A percentile compares a stretch with the other conserved stretches of the same genome.
phyloP scores from a whole-genome alignment of 1,140 invertebrate species.

The Microplitis demolitor region DNA sequence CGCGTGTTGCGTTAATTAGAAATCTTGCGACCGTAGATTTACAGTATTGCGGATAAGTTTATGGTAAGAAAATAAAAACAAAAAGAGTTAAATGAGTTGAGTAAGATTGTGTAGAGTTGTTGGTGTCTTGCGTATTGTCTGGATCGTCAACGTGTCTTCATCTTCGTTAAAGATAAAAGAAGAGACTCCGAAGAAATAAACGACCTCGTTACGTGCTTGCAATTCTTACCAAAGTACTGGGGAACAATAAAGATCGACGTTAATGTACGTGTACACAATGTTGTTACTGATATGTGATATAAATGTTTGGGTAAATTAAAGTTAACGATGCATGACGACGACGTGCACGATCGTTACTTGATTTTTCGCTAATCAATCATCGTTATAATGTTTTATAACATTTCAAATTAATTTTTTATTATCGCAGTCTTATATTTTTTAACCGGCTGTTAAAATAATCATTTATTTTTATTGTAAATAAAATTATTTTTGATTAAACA shows the following conservation, averaged over 20 bases:
- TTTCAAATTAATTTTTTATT: no score
- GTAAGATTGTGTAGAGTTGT: no score
- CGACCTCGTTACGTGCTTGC: slow-evolving; percentile 33
- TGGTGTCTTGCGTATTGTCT: background rate
- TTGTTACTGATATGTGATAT: slow-evolving; percentile 20
- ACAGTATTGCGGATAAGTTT: background rate
- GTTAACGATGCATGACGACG: slow-evolving; percentile 41
- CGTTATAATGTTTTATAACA: no score
- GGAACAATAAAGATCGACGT: slow-evolving; percentile 46
- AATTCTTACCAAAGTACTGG: slow-evolving; percentile 34
- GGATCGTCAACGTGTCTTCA: slow-evolving; percentile 11
- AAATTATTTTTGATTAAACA: no score
- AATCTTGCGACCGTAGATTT: slow-evolving; percentile 1
- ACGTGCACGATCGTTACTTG: slow-evolving; percentile 1
- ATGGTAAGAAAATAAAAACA: background rate
- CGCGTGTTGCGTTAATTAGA: background rate
- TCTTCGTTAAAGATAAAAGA: slow-evolving; percentile 9
- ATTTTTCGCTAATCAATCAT: no score
- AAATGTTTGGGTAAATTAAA: slow-evolving; percentile 44
- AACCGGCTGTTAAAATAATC: no score
- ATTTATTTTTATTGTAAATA: no score
- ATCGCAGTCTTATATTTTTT: no score
- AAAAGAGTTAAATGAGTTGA: background rate
- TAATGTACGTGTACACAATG: slow-evolving; percentile 31
- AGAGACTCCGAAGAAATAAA: slow-evolving; percentile 26